Evolutionary conservation across 2,113 vertebrate genomes (phyloP).

Genomic region (Acrocephalus arundinaceus): DNA sequence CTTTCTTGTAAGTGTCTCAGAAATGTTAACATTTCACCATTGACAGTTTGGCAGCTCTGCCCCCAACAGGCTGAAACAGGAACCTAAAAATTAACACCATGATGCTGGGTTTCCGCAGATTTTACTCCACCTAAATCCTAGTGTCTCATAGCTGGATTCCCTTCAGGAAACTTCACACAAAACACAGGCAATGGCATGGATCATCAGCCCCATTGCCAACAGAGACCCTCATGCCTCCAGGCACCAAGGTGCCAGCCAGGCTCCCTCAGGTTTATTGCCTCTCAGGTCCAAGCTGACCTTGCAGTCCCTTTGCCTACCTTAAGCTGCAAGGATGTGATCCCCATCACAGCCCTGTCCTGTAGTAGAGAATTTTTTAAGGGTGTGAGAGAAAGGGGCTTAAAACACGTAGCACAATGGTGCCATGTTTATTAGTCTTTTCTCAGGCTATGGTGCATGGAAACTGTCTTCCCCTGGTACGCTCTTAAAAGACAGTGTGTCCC

Average conservation of each 20-base stretch:
- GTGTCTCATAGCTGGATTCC: accelerated
- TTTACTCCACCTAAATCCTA: background rate
- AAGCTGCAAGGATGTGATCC: background rate
- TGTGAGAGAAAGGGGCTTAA: background rate
- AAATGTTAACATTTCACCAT: background rate
- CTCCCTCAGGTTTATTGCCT: background rate
- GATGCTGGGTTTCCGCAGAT: background rate
- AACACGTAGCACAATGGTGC: background rate
- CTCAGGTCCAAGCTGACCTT: background rate
- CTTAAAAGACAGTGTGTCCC: accelerated
- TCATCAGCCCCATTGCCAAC: background rate
- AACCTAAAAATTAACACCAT: background rate
- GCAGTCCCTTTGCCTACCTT: background rate
- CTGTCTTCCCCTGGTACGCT: background rate
- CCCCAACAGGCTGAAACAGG: background rate
- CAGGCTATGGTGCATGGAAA: background rate
- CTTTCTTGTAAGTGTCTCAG: background rate
- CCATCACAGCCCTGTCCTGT: background rate
- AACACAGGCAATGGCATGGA: background rate
- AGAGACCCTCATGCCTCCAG: background rate
- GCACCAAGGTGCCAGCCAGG: background rate
- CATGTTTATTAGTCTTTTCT: background rate
- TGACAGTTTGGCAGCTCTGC: background rate
- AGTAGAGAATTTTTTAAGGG: background rate
- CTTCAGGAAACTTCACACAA: background rate